These are phyloP conservation scores for Catocala fraxini DNA, from an alignment of 2,888 invertebrate genomes.

Conservation along the genomic window DNA sequence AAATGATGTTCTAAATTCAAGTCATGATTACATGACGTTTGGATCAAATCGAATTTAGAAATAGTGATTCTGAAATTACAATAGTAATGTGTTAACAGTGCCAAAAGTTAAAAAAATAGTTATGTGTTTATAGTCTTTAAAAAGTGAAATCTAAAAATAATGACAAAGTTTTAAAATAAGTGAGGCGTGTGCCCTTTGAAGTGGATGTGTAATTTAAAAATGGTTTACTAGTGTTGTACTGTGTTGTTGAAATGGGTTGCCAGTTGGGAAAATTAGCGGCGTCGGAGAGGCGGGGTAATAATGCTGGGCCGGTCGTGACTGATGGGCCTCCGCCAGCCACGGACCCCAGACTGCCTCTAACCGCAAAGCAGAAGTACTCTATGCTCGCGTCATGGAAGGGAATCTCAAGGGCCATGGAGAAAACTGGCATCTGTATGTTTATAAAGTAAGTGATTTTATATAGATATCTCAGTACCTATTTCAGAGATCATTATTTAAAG, in stretches of 20 bases:
- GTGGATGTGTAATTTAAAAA: constrained; percentile 30
- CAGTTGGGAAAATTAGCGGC: constrained; percentile 92
- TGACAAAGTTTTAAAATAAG: constrained; percentile 12
- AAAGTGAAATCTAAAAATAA: constrained; percentile 16
- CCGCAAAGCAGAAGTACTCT: constrained; percentile 95
- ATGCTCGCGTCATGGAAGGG: constrained; percentile 97
- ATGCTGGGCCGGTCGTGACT: constrained; percentile 75
- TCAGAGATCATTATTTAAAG: too few species aligned
- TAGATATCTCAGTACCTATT: too few species aligned
- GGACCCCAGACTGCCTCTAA: constrained; percentile 94
- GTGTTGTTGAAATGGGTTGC: constrained; percentile 89
- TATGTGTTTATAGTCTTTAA: constrained; percentile 21
- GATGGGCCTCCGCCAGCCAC: constrained; percentile 90
- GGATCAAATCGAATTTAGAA: constrained; percentile 12
- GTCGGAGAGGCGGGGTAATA: constrained; percentile 81
- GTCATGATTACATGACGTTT: constrained; percentile 32
- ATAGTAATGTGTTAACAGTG: constrained; percentile 16
- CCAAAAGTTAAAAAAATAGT: constrained; percentile 5
- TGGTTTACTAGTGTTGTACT: constrained; percentile 40
- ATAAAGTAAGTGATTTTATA: constrained; percentile 91
- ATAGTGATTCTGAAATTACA: constrained; percentile 13
- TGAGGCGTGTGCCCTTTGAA: constrained; percentile 18
- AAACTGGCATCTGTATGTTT: constrained; percentile 96
- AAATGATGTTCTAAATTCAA: constrained; percentile 21
- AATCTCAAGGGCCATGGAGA: constrained; percentile 95